These are phyloP conservation scores for Carassius carassius DNA, from an alignment of 2,113 vertebrate genomes.

Conservation along the genomic window DNA sequence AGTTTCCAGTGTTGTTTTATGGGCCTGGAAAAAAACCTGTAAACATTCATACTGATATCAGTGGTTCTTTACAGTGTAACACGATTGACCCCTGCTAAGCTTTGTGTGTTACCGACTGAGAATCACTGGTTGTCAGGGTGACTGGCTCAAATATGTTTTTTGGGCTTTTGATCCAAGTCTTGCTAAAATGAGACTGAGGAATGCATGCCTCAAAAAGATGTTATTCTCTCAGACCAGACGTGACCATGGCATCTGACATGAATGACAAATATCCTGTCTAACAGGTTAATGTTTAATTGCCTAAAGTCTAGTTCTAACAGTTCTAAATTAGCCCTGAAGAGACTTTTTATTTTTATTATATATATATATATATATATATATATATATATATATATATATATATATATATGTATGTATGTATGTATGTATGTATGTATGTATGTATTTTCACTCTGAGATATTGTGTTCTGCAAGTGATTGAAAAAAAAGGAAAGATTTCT, in stretches of 20 bases:
- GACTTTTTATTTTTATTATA: no score
- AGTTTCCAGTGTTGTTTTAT: slow-evolving; percentile 49
- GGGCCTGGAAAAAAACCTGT: slow-evolving; percentile 38
- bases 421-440: no score
- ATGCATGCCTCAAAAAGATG: no score
- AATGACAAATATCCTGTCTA: slow-evolving; percentile 74
- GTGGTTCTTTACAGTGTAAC: slow-evolving; percentile 42
- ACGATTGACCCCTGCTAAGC: background rate
- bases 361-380: no score
- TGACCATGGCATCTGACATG: slow-evolving; percentile 70
- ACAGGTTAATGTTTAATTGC: slow-evolving; percentile 76
- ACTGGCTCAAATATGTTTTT: slow-evolving; percentile 16
- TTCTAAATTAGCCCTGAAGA: background rate
- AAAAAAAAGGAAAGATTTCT: background rate
- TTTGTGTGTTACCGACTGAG: background rate
- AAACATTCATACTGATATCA: slow-evolving; percentile 38
- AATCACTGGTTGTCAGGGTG: slow-evolving; percentile 3
- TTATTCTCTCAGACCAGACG: slow-evolving; percentile 42
- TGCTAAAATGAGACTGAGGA: no score
- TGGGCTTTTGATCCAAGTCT: background rate
- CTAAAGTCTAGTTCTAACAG: slow-evolving; percentile 44
- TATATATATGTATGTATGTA: no score
- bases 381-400: no score
- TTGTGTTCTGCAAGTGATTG: background rate
- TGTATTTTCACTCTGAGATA: no score